Percentiles rank a stretch among this genome's conserved stretches.
These are phyloP conservation scores for Dolomedes plantarius DNA, from an alignment of 2,888 invertebrate species.

Conservation along the genomic window DNA sequence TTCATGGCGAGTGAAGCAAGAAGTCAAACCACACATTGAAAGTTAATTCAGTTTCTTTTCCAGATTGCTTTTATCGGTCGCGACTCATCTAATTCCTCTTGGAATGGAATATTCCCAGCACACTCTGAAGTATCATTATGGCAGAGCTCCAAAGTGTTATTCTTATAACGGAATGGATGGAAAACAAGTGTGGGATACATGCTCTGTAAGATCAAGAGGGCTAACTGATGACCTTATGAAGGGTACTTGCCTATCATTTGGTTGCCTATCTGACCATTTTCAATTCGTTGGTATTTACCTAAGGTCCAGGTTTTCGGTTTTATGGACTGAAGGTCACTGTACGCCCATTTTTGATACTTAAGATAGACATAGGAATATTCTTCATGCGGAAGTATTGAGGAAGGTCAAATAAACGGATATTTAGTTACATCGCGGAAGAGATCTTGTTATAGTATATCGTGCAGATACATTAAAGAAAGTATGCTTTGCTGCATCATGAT, in stretches of 20 bases:
- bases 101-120: neutral
- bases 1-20: no score
- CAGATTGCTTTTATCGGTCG: no score
- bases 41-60: no score
- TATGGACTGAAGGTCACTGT: slow-evolving; percentile 27
- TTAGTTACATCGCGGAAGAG: no score
- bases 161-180: slow-evolving; percentile 16
- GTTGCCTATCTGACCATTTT: slow-evolving; percentile 25
- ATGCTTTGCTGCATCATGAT: no score
- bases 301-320: slow-evolving; percentile 25
- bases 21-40: no score
- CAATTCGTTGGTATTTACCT: slow-evolving; percentile 33
- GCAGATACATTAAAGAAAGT: no score
- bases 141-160: slow-evolving; percentile 12
- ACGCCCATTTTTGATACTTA: neutral
- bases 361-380: neutral
- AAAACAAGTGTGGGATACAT: slow-evolving; percentile 32
- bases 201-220: slow-evolving; percentile 27
- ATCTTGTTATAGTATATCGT: no score
- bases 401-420: no score
- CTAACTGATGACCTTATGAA: slow-evolving; percentile 28
- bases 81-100: no score
- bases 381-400: neutral
- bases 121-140: slow-evolving; percentile 4
- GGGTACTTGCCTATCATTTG: slow-evolving; percentile 22